Conservation (phyloP, 2,113 vertebrate genomes). For the Chelonoidis abingdonii region DNA sequence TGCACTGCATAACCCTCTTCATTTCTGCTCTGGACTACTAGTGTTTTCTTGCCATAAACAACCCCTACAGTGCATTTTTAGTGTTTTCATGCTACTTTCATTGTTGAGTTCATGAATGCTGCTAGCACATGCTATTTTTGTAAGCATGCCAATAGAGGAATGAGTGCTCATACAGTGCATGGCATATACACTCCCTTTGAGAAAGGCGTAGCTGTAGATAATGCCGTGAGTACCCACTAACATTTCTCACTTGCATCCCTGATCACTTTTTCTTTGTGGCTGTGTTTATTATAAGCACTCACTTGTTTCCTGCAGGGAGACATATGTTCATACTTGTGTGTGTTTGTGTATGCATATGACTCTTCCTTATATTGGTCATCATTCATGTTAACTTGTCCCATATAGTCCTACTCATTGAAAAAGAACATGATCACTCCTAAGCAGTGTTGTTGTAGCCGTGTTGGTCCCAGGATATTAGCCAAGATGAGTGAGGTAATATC, state of each 20-base stretch:
- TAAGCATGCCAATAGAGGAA: neutral
- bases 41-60: rapidly evolving
- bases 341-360: rapidly evolving
- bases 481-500: neutral
- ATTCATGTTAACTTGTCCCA: rapidly evolving
- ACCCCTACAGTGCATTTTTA: neutral
- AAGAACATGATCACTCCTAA: rapidly evolving
- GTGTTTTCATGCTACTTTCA: neutral
- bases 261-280: neutral
- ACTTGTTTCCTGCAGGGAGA: too few relatives aligned
- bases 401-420: rapidly evolving
- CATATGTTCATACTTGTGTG: too few relatives aligned
- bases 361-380: rapidly evolving
- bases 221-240: rapidly evolving
- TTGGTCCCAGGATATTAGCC: neutral
- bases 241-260: neutral
- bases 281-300: neutral
- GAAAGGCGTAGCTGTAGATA: rapidly evolving
- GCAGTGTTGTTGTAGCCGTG: neutral
- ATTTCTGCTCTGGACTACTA: rapidly evolving
- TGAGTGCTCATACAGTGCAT: neutral
- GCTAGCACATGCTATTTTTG: neutral
- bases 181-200: neutral
- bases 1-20: neutral
- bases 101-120: neutral